A percentile compares a stretch with the other conserved stretches of the same genome.
These are phyloP conservation scores for Cryptoprocta ferox DNA, from an alignment of 2,797 vertebrate species.

Conservation along the genomic window DNA sequence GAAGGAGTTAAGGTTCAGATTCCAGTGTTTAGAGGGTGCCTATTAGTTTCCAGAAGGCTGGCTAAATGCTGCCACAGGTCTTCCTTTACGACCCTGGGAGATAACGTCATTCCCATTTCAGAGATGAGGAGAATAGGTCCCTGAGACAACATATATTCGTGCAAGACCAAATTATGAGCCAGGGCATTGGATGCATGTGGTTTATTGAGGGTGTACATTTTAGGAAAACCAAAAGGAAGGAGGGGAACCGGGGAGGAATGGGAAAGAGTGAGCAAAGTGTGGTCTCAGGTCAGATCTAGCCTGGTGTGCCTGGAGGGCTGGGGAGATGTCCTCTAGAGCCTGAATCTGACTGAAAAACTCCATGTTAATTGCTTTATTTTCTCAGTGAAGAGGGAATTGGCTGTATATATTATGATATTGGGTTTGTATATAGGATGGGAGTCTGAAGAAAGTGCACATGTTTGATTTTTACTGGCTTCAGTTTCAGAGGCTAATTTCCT, in stretches of 20 bases:
- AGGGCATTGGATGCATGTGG: not conserved
- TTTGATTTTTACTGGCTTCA: not conserved
- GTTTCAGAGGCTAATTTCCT: not conserved
- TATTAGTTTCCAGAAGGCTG: not conserved
- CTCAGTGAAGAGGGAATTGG: not conserved
- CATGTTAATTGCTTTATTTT: not conserved
- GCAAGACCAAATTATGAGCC: not conserved
- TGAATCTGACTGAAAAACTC: not conserved
- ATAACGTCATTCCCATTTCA: not conserved
- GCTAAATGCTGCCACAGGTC: not conserved
- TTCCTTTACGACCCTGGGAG: not conserved
- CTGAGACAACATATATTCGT: not conserved
- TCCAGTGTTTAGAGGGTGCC: not conserved
- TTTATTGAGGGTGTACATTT: not conserved
- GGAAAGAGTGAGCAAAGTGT: not conserved
- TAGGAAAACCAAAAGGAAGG: not conserved
- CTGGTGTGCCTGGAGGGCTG: no score
- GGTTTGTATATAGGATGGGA: not conserved
- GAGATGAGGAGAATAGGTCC: not conserved
- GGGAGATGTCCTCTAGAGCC: not conserved
- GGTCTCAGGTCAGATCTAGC: not conserved
- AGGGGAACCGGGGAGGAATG: fast-evolving
- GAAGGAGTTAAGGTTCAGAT: not conserved
- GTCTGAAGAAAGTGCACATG: not conserved
- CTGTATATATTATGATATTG: not conserved